A percentile compares a stretch with the other conserved stretches of the same genome.
Evolutionary conservation across 2,797 vertebrate genomes (phyloP).

Genomic region (Sebastes jordani): DNA sequence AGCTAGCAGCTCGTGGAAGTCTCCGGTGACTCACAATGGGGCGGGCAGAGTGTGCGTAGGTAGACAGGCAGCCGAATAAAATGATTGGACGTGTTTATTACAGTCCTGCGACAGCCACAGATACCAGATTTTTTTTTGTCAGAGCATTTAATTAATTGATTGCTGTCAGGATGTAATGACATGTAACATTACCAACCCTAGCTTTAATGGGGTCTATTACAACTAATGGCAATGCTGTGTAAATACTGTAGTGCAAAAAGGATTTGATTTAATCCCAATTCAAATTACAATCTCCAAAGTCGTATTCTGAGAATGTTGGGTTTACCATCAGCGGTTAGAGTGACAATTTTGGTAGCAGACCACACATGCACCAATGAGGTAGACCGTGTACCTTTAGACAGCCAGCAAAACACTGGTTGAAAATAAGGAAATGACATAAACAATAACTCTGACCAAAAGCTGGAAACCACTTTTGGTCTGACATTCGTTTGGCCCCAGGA

Average conservation of each 20-base stretch:
- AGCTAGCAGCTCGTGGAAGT: not conserved
- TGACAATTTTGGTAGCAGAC: slow-evolving; percentile 27
- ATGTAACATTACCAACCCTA: not conserved
- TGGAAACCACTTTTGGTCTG: slow-evolving; percentile 61
- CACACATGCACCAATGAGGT: slow-evolving; percentile 64
- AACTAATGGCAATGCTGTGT: slow-evolving; percentile 10
- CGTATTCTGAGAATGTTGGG: slow-evolving; percentile 48
- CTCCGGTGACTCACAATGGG: fast-evolving
- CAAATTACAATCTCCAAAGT: slow-evolving; percentile 45
- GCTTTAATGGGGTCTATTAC: not conserved
- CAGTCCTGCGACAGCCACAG: not conserved
- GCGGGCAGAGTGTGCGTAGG: no score
- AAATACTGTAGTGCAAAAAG: slow-evolving; percentile 65
- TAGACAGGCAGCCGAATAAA: not conserved
- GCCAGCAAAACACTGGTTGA: slow-evolving; percentile 48
- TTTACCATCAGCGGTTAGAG: slow-evolving; percentile 23
- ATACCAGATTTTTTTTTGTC: not conserved
- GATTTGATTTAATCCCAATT: slow-evolving; percentile 61
- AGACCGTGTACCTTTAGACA: slow-evolving; percentile 47
- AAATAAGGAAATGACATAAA: slow-evolving; percentile 39
- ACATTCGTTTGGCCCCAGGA: slow-evolving; percentile 83
- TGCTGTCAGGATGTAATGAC: not conserved
- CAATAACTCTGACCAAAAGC: slow-evolving; percentile 59
- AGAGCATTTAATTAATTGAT: not conserved
- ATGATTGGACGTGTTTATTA: not conserved